These are phyloP conservation scores for Schizaphis graminum DNA, from an alignment of 2,888 invertebrate species.

Conservation along the genomic window DNA sequence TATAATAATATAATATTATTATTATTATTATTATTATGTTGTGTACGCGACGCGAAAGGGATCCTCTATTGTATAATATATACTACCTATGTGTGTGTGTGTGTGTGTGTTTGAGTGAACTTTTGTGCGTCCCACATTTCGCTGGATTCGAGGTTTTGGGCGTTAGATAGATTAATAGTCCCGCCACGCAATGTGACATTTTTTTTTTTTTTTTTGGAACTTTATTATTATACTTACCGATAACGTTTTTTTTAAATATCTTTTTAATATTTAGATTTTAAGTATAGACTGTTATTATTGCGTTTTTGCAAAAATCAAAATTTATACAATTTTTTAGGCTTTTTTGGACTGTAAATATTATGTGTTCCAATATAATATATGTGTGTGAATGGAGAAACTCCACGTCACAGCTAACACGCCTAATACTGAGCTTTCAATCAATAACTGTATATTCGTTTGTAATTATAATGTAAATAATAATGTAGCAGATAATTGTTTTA, in stretches of 20 bases:
- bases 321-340: not conserved
- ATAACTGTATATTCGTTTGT: no score
- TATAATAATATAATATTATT: constrained; percentile 26
- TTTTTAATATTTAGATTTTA: no score
- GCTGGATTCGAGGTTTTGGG: not conserved
- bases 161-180: not conserved
- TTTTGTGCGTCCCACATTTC: constrained; percentile 1
- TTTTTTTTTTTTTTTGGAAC: not conserved
- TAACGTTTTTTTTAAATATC: not conserved
- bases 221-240: not conserved
- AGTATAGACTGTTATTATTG: not conserved
- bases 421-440: no score
- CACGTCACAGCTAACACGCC: no score
- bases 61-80: constrained; percentile 9
- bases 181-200: not conserved
- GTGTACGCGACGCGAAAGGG: constrained; percentile 23
- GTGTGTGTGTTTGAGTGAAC: not conserved
- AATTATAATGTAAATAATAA: no score
- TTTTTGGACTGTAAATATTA: not conserved
- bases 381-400: no score
- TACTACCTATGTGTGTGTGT: not conserved
- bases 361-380: no score
- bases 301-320: not conserved
- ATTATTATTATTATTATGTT: constrained; percentile 16
- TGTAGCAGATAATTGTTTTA: no score